Base-by-base conservation (phyloP, 2,113 vertebrate species). In the Syrmaticus mikado region DNA sequence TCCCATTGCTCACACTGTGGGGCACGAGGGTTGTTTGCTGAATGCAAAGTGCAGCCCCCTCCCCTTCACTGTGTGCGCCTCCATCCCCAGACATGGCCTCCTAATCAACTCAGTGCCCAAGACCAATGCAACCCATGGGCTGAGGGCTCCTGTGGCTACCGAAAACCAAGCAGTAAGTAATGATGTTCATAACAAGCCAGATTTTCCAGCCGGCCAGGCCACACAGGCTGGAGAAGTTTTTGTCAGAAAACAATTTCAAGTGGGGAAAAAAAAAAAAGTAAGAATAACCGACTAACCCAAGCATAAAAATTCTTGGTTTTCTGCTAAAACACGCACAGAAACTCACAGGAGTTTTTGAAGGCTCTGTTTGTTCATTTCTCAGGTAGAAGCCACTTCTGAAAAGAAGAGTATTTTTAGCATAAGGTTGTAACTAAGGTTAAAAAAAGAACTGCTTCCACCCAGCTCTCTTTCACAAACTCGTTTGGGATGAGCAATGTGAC, bases 61-160 rank as follows among this genome's bases (percentile, higher is more conserved):
- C 38, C 73, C 1, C 0, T 45, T 61, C 55, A 58, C 20, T 41
- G 18, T 67, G 17, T 27, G 1, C 6, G 6, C n/a, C 8, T 0
- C n/a, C 27, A 6, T 28, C 50, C n/a, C 34, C 0, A 0, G 41
- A 17, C 34, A 34, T 0, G 0, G 14, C 38, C 61, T 74, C 65
- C 67, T 43, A 32, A 38, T n/a, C 62, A n/a, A 21, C 60, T 22
- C 46, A 24, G 17, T 1, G 0, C 55, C 45, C 2, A 3, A 68
- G 67, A 57, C 8, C 8, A 1, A 64, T 0, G 8, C 8, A 6
- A 19, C 32, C 32, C 11, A 32, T 25, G 46, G 19, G 19, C 68
- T 0, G 0, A 57, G 22, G 57, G 30, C 53, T 82, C 24, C 52
- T 70, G 24, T 58, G 62, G 48, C 71, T 60, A 10, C 45, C n/a